Base-by-base conservation (phyloP, 2,797 vertebrate genomes). In the Gallinago nigripennis region DNA sequence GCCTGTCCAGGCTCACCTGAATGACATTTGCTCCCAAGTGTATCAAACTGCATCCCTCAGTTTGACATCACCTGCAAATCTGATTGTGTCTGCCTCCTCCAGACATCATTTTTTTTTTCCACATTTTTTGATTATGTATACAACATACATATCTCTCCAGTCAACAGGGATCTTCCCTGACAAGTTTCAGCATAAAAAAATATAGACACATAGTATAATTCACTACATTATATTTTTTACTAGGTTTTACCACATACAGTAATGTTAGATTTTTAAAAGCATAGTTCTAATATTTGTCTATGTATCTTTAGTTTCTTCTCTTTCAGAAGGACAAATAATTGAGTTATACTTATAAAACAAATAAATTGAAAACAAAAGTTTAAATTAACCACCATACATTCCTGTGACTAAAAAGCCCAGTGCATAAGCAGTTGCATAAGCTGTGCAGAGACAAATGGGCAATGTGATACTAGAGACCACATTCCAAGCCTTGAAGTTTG, bases 301-400 rank as follows among this genome's bases (percentile, higher is more conserved):
- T 7, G 33, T 78, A 85, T 76, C 56, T 85, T 85, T 11, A 82
- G 45, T 57, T 96, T 94, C 89, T 92, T 82, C 69, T 88, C 56
- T 94, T 79, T 75, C 92, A 96, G 80, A 81, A 92, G 23, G 43
- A 88, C 46, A 84, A 92, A 86, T 86, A 95, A 94, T 51, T 88
- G 37, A 28, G 41, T 91, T 96, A 91, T 41, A 92, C 77, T 96
- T 94, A 61, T 76, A 92, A 96, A 84, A 86, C 23, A 96, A 93
- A 96, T 77, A 96, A 91, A 96, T 71, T 83, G 91, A 90, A 94
- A 94, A 94, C 86, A 95, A 97, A 96, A 96, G 82, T 90, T 91
- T 54, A 88, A 84, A 82, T 88, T 85, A 93, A 92, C 71, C 63
- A 69, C 89, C 72, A 89, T 70, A 96, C 91, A 60, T 96, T 95